These are phyloP conservation scores for Gasterosteus aculeatus DNA, from an alignment of 2,113 vertebrate species.

Conservation along the genomic window DNA sequence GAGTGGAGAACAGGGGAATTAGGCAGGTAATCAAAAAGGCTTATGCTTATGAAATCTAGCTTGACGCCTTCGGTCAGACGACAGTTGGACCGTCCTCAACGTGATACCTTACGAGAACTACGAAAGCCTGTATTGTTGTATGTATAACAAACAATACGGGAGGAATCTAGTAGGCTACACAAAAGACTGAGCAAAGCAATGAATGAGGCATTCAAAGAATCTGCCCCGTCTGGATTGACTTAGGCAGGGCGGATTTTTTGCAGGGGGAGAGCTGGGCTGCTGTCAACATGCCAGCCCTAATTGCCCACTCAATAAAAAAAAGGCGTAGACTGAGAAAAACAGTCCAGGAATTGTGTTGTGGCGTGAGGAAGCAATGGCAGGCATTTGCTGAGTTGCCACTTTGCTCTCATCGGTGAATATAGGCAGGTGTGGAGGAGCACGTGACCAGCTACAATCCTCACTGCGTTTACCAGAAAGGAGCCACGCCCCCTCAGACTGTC, in stretches of 20 bases:
- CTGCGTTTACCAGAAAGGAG: slow-evolving; percentile 46
- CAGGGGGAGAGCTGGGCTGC: not conserved
- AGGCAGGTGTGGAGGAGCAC: slow-evolving; percentile 19
- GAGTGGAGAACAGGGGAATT: not conserved
- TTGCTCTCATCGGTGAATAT: slow-evolving; percentile 58
- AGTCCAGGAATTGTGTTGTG: slow-evolving; percentile 78
- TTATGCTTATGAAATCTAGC: not conserved
- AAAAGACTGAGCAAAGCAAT: not conserved
- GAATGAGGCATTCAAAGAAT: not conserved
- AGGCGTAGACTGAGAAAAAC: slow-evolving; percentile 50
- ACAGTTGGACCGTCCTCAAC: not conserved
- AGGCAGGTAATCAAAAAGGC: not conserved
- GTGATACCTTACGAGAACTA: not conserved
- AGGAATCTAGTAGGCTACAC: slow-evolving; percentile 19
- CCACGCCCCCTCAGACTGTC: slow-evolving; percentile 36
- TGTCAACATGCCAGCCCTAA: slow-evolving; percentile 65
- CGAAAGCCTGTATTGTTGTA: slow-evolving; percentile 1
- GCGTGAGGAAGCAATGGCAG: slow-evolving; percentile 45
- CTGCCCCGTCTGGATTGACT: slow-evolving; percentile 20
- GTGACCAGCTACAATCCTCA: slow-evolving; percentile 42
- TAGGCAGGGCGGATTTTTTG: slow-evolving; percentile 21
- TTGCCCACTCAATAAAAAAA: slow-evolving; percentile 56
- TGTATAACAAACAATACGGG: slow-evolving; percentile 9
- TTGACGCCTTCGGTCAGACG: not conserved
- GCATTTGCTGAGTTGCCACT: slow-evolving; percentile 74